Percentiles rank a stretch among this genome's conserved stretches.
These are phyloP conservation scores for Nixonia krombeini DNA, from an alignment of 1,140 invertebrate species.

Conservation along the genomic window DNA sequence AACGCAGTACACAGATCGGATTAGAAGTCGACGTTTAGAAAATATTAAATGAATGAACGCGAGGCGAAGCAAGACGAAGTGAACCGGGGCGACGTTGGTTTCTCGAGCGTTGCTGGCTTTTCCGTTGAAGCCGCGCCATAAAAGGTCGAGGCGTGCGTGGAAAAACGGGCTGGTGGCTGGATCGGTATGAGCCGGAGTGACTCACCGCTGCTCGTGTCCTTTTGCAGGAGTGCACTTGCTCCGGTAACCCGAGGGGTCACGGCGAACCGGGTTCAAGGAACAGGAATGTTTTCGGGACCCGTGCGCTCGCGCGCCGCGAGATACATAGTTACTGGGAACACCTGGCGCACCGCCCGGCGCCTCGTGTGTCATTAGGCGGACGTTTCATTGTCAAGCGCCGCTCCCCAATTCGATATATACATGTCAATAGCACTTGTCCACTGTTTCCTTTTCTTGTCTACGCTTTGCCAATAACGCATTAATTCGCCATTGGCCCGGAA, in stretches of 20 bases:
- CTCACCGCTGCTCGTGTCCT: slow-evolving; percentile 17
- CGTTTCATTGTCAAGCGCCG: slow-evolving; percentile 18
- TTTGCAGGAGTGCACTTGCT: slow-evolving; percentile 35
- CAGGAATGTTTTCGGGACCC: slow-evolving; percentile 13
- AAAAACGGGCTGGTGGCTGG: no score
- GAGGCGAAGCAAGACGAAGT: no score
- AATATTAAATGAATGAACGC: slow-evolving; percentile 2
- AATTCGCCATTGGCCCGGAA: no score
- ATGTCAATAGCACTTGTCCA: slow-evolving; percentile 36
- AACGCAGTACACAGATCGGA: no score
- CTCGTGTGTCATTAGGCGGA: no score
- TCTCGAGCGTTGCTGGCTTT: slow-evolving; percentile 3
- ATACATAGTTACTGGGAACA: slow-evolving; percentile 8
- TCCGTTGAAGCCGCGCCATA: neutral
- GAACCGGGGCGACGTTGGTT: neutral
- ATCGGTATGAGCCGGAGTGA: no score
- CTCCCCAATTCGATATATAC: slow-evolving; percentile 25
- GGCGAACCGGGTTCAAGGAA: slow-evolving; percentile 15
- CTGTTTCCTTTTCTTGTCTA: no score
- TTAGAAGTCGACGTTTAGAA: neutral
- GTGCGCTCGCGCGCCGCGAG: neutral
- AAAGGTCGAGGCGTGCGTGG: slow-evolving; percentile 14
- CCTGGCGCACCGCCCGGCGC: slow-evolving; percentile 14
- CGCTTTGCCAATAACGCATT: no score
- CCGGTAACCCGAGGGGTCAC: slow-evolving; percentile 26